Base-by-base conservation (phyloP, 2,888 invertebrate genomes). In the Agonopterix heracliana region DNA sequence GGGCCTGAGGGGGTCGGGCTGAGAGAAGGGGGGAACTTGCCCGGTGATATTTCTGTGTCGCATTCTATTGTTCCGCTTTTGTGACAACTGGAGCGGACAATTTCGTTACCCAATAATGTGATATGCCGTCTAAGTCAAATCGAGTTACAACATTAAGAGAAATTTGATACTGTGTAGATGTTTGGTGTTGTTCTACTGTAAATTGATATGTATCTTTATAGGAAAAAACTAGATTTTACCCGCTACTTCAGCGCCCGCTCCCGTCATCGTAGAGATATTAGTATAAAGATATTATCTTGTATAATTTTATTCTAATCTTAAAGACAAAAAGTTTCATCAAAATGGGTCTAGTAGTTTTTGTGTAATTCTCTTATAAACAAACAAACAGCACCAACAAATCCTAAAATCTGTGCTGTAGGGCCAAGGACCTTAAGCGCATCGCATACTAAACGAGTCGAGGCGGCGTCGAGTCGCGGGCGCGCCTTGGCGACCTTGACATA, bases 31-130 rank as follows among this genome's bases (percentile, higher is more conserved):
- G 54, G 44, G 46, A 47, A 35, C 42, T 47, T 53, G 51, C 45
- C 44, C 57, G 60, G 69, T 67, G 68, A 76, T 77, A 77, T 78
- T 77, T 78, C 70, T 71, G 60, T 66, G 72, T 76, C 74, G 74
- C 61, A 60, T 71, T 58, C 68, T 63, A 68, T 68, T 72, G 66
- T 70, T 65, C 59, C 58, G 55, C 54, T 55, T 51, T 49, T 51
- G 44, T 54, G 49, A 57, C 54, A 54, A 52, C 51, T 56, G 52
- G 50, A 57, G 54, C 56, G 50, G 48, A 56, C 53, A 54, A 56
- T 57, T 54, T 54, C 51, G 53, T 59, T 57, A 56, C 42, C 34
- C 40, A 44, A 50, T 50, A 46, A 49, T 46, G 49, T 46, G 26
- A 38, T 46, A 46, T 34, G 41, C 34, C 10, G n/a, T 41, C 41